Evolutionary conservation across 2,113 vertebrate species (phyloP).

Genomic region (Saccopteryx bilineata): DNA sequence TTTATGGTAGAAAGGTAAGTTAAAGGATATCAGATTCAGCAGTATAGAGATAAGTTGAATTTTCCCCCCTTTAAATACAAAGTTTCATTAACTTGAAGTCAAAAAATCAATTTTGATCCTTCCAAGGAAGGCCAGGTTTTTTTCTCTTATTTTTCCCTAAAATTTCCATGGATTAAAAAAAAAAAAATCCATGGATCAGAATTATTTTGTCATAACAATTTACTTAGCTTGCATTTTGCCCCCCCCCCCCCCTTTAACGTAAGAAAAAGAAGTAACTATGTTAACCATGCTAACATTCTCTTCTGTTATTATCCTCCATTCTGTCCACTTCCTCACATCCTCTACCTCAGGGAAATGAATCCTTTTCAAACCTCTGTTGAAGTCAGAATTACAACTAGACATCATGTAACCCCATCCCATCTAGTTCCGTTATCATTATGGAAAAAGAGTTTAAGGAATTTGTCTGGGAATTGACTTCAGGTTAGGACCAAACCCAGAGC

Average conservation of each 20-base stretch:
- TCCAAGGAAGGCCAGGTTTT: neutral
- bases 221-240: neutral
- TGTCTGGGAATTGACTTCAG: neutral
- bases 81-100: constrained; percentile 53
- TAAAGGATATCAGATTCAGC: neutral
- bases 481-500: constrained; percentile 11
- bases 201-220: constrained; percentile 21
- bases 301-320: neutral
- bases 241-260: neutral
- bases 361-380: constrained; percentile 6
- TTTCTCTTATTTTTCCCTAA: constrained; percentile 29
- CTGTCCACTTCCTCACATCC: neutral
- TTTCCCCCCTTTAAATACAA: neutral
- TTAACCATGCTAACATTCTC: neutral
- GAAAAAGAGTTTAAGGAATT: neutral
- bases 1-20: constrained; percentile 98
- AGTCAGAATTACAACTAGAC: constrained; percentile 19
- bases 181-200: neutral
- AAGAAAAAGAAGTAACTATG: neutral
- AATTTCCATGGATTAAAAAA: too few species aligned
- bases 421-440: neutral
- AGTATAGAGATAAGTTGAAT: neutral
- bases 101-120: neutral
- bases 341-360: neutral
- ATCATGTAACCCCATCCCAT: neutral